Conservation (phyloP, 2,113 vertebrate genomes). For the Oryctolagus cuniculus region mOryCun1.1 NC_091441.1:48814501-48815000, state of each 20-base stretch:
- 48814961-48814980: not conserved
- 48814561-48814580: too few species aligned
- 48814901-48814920: not conserved
- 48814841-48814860: not conserved
- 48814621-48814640: too few species aligned
- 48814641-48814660: too few species aligned
- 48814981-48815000: not conserved
- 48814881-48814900: not conserved
- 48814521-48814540: too few species aligned
- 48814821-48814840: not conserved
- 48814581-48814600: too few species aligned
- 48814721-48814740: not conserved
- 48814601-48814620: too few species aligned
- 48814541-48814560: too few species aligned
- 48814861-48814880: not conserved
- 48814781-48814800: not conserved
- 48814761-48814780: not conserved
- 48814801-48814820: not conserved
- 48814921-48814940: not conserved
- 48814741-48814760: not conserved
- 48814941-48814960: not conserved
- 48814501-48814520: too few species aligned
- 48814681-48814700: not conserved
- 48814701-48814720: not conserved
- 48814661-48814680: not conserved